Percentiles rank a stretch among this genome's conserved stretches.
Conservation (phyloP, 2,888 invertebrate genomes). For the Sarcophaga variegata region DNA sequence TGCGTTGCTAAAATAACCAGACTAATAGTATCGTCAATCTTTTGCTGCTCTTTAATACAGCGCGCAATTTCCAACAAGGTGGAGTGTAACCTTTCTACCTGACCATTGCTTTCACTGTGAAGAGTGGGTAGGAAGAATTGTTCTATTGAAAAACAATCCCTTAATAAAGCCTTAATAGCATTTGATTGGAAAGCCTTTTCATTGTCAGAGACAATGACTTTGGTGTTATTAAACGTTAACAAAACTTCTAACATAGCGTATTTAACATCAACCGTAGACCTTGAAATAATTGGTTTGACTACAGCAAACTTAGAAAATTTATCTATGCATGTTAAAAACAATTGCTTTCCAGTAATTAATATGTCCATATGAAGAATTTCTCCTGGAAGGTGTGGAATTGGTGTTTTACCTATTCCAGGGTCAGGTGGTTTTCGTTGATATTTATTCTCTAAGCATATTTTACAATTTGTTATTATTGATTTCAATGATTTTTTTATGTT, state of each 20-base stretch:
- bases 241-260: slow-evolving; percentile 30
- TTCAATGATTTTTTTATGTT: slow-evolving; percentile 23
- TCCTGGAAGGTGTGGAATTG: slow-evolving; percentile 17
- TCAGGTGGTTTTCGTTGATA: slow-evolving; percentile 35
- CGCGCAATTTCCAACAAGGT: slow-evolving; percentile 57
- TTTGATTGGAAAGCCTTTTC: slow-evolving; percentile 53
- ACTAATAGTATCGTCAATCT: slow-evolving; percentile 58
- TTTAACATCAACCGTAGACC: slow-evolving; percentile 43
- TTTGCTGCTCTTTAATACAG: slow-evolving; percentile 61
- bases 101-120: slow-evolving; percentile 58
- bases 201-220: slow-evolving; percentile 57
- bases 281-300: slow-evolving; percentile 42
- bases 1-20: slow-evolving; percentile 55
- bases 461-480: slow-evolving; percentile 22
- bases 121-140: slow-evolving; percentile 30
- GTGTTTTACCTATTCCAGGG: slow-evolving; percentile 15
- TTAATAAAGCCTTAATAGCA: slow-evolving; percentile 29
- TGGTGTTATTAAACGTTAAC: slow-evolving; percentile 39
- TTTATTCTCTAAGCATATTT: slow-evolving; percentile 21
- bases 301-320: slow-evolving; percentile 41
- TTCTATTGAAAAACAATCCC: slow-evolving; percentile 37
- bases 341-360: slow-evolving; percentile 38
- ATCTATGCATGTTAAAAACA: slow-evolving; percentile 47
- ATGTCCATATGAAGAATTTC: slow-evolving; percentile 46
- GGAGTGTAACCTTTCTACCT: slow-evolving; percentile 58